Evolutionary conservation across 2,888 invertebrate genomes (phyloP), one percentile per base, ranked within the genome.

Genomic region (Melanostoma mellinum): DNA sequence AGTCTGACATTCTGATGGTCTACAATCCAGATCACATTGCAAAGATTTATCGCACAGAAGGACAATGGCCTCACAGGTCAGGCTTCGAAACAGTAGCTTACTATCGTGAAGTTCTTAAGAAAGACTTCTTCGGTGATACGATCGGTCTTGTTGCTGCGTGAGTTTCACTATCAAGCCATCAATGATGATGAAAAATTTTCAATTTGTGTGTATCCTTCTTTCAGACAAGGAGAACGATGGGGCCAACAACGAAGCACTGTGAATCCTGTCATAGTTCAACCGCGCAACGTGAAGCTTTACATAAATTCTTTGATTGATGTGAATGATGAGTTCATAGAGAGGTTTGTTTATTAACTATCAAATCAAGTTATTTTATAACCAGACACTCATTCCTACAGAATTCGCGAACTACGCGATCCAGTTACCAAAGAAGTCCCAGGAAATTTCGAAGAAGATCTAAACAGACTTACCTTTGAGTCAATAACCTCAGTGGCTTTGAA

Each of bases 211-310:
- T 3, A 40, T 8, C 20, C 20, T 20, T 20, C 20, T 5, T 36
- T 1, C 87, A 93, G 93, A 20, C 93, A 94, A 90, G 94, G 94
- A 1, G 91, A 93, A 38, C 92, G 93, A 85, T 95, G 95, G 95
- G 92, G 93, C 48, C 92, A 93, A 56, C 92, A 95, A 77, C 92
- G 95, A 40, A 93, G 93, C 0, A 93, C 93, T 81, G 94, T 94
- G 0, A 94, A 95, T 89, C 94, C 94, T 76, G 92, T 94, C 52
- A 90, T 95, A 90, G 89, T 95, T 88, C 92, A 93, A 86, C 93
- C 94, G 0, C 92, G 93, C 87, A 87, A 92, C 33, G 90, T 92
- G 0, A 92, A 92, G 87, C 88, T 92, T 2, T 93, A 93, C 67
- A 87, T 92, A 0, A 90, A 92, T 3, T 90, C 88, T 0, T 89